A percentile compares a stretch with the other conserved stretches of the same genome.
These are phyloP conservation scores for Pipistrellus kuhlii DNA, from an alignment of 2,797 vertebrate species.

Conservation along the genomic window DNA sequence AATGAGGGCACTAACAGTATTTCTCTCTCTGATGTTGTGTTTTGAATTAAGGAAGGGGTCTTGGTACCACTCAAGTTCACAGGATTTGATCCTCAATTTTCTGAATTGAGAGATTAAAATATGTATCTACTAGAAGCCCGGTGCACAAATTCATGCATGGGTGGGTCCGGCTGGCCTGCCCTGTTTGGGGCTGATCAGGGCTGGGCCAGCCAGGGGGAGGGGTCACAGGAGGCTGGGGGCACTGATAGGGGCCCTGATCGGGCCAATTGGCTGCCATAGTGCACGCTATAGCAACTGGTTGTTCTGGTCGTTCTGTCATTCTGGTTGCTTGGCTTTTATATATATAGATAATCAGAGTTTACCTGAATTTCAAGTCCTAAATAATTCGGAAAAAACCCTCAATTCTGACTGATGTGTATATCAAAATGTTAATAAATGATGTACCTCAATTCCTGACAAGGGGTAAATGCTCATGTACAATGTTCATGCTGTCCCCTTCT, in stretches of 20 bases:
- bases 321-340: no score
- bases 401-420: neutral
- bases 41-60: neutral
- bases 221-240: no score
- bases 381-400: neutral
- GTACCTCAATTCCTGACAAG: neutral
- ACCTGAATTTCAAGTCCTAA: neutral
- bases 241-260: accelerated
- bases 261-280: accelerated
- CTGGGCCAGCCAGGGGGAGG: no score
- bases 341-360: neutral
- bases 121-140: neutral
- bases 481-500: neutral
- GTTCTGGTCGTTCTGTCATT: no score
- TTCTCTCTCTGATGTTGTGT: neutral
- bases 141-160: no score
- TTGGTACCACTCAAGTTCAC: neutral
- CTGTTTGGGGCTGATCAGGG: no score
- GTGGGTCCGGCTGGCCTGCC: no score
- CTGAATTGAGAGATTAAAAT: neutral
- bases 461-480: neutral
- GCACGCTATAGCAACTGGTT: no score
- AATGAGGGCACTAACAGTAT: neutral
- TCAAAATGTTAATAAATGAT: neutral
- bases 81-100: neutral